Conservation (phyloP, 2,888 invertebrate species). For the Drosophila helvetica region DNA sequence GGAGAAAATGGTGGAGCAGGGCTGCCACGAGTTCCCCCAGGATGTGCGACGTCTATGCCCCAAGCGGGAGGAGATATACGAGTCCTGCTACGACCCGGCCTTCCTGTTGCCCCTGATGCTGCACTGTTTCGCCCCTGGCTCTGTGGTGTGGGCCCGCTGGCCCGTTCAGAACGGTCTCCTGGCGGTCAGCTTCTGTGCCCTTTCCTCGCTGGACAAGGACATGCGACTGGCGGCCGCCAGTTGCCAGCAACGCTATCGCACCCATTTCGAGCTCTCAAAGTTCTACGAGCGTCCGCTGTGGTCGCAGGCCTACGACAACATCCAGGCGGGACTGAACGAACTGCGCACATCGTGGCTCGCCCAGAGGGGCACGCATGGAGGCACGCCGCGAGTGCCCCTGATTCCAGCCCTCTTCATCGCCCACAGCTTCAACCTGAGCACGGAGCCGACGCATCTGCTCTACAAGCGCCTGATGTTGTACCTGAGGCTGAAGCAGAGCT, state of each 20-base stretch:
- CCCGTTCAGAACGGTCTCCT: slow-evolving; percentile 89
- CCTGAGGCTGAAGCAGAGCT: slow-evolving; percentile 89
- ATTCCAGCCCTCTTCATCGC: slow-evolving; percentile 82
- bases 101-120: slow-evolving; percentile 92
- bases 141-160: slow-evolving; percentile 89
- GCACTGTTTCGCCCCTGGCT: slow-evolving; percentile 90
- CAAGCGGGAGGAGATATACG: slow-evolving; percentile 73
- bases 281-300: slow-evolving; percentile 83
- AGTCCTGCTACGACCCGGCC: slow-evolving; percentile 90
- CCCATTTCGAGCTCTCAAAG: slow-evolving; percentile 89
- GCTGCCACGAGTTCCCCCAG: slow-evolving; percentile 57
- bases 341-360: slow-evolving; percentile 79
- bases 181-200: slow-evolving; percentile 88
- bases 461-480: slow-evolving; percentile 92
- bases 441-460: slow-evolving; percentile 90
- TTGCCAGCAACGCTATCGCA: slow-evolving; percentile 89
- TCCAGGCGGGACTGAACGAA: slow-evolving; percentile 81
- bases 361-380: slow-evolving; percentile 79
- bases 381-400: slow-evolving; percentile 82
- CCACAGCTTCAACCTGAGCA: slow-evolving; percentile 86
- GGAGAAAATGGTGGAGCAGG: slow-evolving; percentile 78
- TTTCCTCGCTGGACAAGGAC: slow-evolving; percentile 88
- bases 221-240: slow-evolving; percentile 90
- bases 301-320: slow-evolving; percentile 82
- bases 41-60: slow-evolving; percentile 79